These are phyloP conservation scores for Ancistrus triradiatus DNA, from an alignment of 2,113 vertebrate species.

Conservation along the genomic window DNA sequence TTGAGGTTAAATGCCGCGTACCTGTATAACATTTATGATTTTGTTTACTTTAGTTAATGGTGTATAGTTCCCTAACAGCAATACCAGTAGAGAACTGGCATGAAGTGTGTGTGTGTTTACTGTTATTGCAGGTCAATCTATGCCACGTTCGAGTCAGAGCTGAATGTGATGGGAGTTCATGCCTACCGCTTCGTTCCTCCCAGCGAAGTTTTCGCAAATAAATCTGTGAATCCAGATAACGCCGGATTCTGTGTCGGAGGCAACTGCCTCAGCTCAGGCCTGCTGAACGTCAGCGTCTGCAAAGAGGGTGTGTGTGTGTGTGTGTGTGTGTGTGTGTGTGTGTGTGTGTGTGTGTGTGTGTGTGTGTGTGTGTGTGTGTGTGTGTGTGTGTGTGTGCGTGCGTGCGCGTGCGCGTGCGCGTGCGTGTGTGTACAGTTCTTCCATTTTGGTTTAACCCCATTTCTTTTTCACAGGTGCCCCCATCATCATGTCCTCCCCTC, in stretches of 20 bases:
- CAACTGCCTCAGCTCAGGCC: slow-evolving; percentile 82
- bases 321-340: background rate
- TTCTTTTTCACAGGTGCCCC: slow-evolving; percentile 75
- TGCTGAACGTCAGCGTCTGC: slow-evolving; percentile 85
- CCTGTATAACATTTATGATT: no score
- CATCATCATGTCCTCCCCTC: slow-evolving; percentile 89
- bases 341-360: no score
- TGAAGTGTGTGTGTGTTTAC: background rate
- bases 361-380: no score
- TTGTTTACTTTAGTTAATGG: no score
- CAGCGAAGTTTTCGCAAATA: slow-evolving; percentile 78
- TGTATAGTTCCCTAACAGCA: no score
- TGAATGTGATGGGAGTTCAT: slow-evolving; percentile 72
- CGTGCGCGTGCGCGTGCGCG: no score
- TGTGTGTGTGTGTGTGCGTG: no score
- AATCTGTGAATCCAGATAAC: slow-evolving; percentile 76
- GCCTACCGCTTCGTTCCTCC: slow-evolving; percentile 82
- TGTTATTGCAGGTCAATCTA: slow-evolving; percentile 76
- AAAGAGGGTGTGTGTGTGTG: slow-evolving; percentile 69
- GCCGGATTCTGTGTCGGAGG: slow-evolving; percentile 85
- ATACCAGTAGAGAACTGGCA: no score
- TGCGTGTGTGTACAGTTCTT: no score
- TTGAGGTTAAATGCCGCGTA: no score
- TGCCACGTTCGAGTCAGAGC: slow-evolving; percentile 74
- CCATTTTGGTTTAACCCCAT: no score